phyloP scores from a whole-genome alignment of 2,888 invertebrate species.

The Pseudococcus viburni region DNA sequence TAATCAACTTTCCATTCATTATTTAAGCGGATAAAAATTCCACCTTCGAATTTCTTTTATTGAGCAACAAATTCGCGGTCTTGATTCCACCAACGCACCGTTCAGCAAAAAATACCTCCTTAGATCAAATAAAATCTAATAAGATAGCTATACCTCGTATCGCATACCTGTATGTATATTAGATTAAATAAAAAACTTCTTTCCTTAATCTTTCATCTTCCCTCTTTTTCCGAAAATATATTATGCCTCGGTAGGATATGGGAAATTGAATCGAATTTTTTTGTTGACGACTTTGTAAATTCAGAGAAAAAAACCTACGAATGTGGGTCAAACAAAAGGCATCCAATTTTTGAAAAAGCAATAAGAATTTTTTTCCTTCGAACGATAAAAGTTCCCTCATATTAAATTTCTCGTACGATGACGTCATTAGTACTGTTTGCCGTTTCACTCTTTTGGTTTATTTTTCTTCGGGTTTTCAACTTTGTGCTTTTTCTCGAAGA shows the following conservation, averaged over 20 bases:
- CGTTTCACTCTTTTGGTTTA: neutral
- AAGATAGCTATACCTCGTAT: too few species aligned
- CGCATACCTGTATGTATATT: too few species aligned
- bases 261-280: neutral
- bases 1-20: constrained; percentile 21
- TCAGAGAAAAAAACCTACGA: neutral
- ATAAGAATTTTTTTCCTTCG: constrained; percentile 4
- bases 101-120: neutral
- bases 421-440: neutral
- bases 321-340: constrained; percentile 20
- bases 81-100: neutral
- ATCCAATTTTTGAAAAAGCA: neutral
- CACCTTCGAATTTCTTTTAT: neutral
- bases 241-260: neutral
- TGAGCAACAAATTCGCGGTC: neutral
- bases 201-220: neutral
- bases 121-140: too few species aligned
- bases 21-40: constrained; percentile 8
- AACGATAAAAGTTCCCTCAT: neutral
- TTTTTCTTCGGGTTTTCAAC: neutral
- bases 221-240: neutral
- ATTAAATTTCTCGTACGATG: constrained; percentile 21
- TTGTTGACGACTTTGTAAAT: neutral
- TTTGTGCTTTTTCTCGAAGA: neutral
- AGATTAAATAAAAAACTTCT: neutral